Base-by-base conservation (phyloP, 2,797 vertebrate genomes). In the Zalophus californianus region DNA sequence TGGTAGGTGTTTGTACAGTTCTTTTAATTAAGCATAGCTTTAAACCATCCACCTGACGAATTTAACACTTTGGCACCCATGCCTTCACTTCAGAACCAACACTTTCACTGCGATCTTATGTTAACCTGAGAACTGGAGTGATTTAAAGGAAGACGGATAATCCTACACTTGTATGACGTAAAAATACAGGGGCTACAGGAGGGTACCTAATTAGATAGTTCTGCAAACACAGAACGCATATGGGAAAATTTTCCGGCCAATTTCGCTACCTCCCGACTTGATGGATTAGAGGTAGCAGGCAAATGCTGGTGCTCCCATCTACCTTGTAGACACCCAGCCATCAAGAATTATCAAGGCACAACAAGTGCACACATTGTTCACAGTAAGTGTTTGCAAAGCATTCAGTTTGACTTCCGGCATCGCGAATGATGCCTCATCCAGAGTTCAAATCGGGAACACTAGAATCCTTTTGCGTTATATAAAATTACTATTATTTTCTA, bases 301-400 rank as follows among this genome's bases (percentile, higher is more conserved):
- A 95, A 97, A 97, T 77, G 97, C 93, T 96, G 97, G 97, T 97
- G 97, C 97, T 98, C 97, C 93, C 92, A 95, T 95, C 73, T 90
- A 97, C 79, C 93, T 97, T 97, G 84, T 50, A 98, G 97, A 97
- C 95, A 98, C 91, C 84, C 66, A 88, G 68, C 79, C 96, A 94
- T 94, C 87, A 77, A 90, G 72, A 95, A 84, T 84, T 92, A 85
- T 75, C 97, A 96, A 95, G 87, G 96, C 90, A 88, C 89, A 44
- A 85, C 23, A 86, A 91, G 94, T 97, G 90, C 94, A 72, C 73
- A 95, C 94, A 86, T 8, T 89, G 62, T 83, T 97, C 86, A 93
- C 82, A 90, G 80, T 82, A 96, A 96, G 96, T 58, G 60, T 95
- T 97, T 92, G 95, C 83, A 95, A 97, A 97, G 88, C 82, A 92